Percentiles rank a stretch among this genome's conserved stretches.
Conservation (phyloP, 2,113 vertebrate genomes). For the Psephotus haematonotus region DNA sequence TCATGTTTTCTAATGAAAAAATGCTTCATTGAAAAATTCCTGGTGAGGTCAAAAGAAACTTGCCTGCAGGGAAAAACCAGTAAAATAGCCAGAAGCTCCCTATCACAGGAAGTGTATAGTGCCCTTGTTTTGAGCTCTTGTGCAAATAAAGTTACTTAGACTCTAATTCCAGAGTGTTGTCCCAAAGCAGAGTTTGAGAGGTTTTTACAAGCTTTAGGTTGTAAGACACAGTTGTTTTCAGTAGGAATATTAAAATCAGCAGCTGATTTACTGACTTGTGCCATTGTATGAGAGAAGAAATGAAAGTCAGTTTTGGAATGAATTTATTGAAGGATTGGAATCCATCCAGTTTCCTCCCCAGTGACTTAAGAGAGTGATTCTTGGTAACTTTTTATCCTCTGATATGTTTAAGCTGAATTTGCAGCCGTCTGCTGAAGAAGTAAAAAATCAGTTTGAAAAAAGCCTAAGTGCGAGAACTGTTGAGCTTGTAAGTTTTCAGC, state of each 20-base stretch:
- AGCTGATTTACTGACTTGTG: neutral
- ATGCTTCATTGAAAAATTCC: constrained; percentile 2
- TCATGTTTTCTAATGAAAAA: neutral
- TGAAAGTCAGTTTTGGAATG: constrained; percentile 1
- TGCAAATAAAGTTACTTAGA: neutral
- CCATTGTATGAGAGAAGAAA: neutral
- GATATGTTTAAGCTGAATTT: neutral
- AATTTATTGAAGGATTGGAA: constrained; percentile 22
- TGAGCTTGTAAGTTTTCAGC: neutral
- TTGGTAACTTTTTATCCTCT: neutral
- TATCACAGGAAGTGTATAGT: neutral
- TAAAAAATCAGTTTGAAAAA: neutral
- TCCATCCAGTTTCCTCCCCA: neutral
- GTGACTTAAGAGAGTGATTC: neutral
- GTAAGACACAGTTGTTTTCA: constrained; percentile 7
- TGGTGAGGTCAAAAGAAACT: neutral
- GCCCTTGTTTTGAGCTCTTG: neutral
- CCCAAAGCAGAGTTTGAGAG: neutral
- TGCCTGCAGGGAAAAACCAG: neutral
- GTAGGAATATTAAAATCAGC: constrained; percentile 11
- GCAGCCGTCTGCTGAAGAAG: neutral
- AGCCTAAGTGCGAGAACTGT: neutral
- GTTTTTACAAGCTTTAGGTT: neutral
- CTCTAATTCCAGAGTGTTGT: neutral
- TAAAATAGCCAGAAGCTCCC: neutral